These are phyloP conservation scores for Pocillopora grandis DNA, from an alignment of 92 coral and sea anemone genomes.

Conservation along the genomic window DNA sequence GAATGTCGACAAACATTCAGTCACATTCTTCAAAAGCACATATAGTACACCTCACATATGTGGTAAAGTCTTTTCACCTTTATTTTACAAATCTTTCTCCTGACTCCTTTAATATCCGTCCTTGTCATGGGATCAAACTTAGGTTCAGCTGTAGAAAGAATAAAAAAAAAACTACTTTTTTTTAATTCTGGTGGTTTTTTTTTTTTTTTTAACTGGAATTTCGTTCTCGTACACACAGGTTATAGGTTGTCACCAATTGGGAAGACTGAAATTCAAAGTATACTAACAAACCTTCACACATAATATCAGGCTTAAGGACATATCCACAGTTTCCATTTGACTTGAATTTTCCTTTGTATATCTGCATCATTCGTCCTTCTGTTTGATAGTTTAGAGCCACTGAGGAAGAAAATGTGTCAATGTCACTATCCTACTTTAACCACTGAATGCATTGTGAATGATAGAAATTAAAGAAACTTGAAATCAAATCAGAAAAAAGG, in stretches of 20 bases:
- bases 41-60: no score
- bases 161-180: not conserved
- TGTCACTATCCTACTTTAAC: not conserved
- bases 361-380: slow-evolving; percentile 81
- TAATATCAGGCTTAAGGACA: slow-evolving; percentile 69
- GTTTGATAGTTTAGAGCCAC: slow-evolving; percentile 88
- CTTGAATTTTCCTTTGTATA: slow-evolving; percentile 73
- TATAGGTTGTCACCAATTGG: no score
- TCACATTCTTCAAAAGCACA: no score
- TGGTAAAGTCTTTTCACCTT: slow-evolving; percentile 21
- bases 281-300: slow-evolving; percentile 66
- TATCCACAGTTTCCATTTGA: slow-evolving; percentile 85
- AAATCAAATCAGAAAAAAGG: no score
- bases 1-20: no score
- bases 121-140: slow-evolving; percentile 79
- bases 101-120: slow-evolving; percentile 48
- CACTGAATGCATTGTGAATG: not conserved
- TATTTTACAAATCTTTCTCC: slow-evolving; percentile 56
- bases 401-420: not conserved
- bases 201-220: no score
- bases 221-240: no score
- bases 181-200: not conserved
- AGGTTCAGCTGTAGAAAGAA: slow-evolving; percentile 40
- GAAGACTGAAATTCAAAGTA: no score
- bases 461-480: no score